Conservation (phyloP, 2,888 invertebrate species). For the Lepidochrysops patricia region DNA sequence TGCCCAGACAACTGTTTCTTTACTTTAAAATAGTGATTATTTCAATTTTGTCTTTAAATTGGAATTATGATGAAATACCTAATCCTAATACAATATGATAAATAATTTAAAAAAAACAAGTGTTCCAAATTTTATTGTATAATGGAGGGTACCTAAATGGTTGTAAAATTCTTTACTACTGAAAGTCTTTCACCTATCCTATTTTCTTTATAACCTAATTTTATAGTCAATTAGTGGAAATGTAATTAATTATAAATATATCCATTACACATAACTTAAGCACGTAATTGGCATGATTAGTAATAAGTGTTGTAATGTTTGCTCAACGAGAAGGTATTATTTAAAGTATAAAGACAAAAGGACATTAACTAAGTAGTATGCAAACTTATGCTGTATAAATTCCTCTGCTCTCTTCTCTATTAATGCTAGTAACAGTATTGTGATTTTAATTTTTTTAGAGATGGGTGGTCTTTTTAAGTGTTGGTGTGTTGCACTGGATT, state of each 20-base stretch:
- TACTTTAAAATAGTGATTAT: neutral
- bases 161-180: neutral
- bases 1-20: conserved; percentile 12
- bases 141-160: too few relatives aligned
- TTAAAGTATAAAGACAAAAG: too few relatives aligned
- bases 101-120: neutral
- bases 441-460: too few relatives aligned
- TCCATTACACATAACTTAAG: neutral
- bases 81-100: neutral
- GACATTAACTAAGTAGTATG: too few relatives aligned
- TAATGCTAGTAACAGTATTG: too few relatives aligned
- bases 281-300: neutral
- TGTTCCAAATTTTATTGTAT: neutral
- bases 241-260: too few relatives aligned
- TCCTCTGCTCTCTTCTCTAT: too few relatives aligned
- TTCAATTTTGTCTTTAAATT: neutral
- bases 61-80: neutral
- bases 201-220: too few relatives aligned
- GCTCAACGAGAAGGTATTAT: neutral
- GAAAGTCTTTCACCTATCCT: neutral
- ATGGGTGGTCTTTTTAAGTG: too few relatives aligned
- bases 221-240: neutral
- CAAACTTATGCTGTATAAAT: too few relatives aligned
- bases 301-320: neutral
- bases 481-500: too few relatives aligned